These are phyloP conservation scores for Mobula birostris DNA, from an alignment of 2,113 vertebrate species.

Conservation along the genomic window DNA sequence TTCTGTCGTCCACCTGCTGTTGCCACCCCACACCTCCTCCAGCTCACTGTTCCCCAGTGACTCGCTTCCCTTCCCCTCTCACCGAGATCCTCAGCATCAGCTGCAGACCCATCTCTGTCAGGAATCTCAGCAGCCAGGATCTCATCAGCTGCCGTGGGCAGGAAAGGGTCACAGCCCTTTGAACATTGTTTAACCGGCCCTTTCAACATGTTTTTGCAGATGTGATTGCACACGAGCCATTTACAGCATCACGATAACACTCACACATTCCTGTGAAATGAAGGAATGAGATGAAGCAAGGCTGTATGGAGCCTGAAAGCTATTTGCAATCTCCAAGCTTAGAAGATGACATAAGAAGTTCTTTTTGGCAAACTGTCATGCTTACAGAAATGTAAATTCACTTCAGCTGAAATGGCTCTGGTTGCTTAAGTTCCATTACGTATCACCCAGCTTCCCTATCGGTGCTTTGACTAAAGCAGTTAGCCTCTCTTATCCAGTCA, in stretches of 20 bases:
- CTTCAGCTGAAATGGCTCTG: not conserved
- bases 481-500: too few relatives aligned
- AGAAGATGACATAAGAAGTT: not conserved
- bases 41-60: not conserved
- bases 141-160: not conserved
- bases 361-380: not conserved
- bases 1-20: not conserved
- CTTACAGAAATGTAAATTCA: not conserved
- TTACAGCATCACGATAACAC: not conserved
- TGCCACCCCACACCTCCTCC: not conserved
- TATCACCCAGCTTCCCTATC: too few relatives aligned
- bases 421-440: not conserved
- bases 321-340: not conserved
- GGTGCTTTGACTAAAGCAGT: too few relatives aligned
- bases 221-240: not conserved
- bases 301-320: not conserved
- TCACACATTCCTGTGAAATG: not conserved
- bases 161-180: not conserved
- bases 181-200: not conserved
- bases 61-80: not conserved
- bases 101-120: not conserved
- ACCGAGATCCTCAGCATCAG: too few relatives aligned
- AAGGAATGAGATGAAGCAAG: not conserved
- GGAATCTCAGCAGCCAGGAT: not conserved
- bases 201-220: not conserved